Base-by-base conservation (phyloP, 1,140 invertebrate species). In the Planococcus citri region DNA sequence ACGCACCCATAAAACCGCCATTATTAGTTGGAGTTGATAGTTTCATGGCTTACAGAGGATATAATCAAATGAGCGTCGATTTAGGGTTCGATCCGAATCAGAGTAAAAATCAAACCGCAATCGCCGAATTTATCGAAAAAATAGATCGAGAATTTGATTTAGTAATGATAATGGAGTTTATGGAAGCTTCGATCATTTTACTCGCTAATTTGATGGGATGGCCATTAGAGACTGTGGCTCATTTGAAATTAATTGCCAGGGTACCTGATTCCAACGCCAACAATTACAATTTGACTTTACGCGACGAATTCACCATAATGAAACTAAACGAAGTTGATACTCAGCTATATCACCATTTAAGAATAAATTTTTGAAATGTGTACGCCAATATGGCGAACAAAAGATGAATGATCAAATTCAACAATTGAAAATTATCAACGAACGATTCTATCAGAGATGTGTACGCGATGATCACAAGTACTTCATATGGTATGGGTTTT, bases 111-210 rank as follows among this genome's bases (percentile, higher is more conserved):
- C 27, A 57, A 3, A 51, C 67, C n/a, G 61, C 68, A 58, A 71
- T 71, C 14, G 33, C 61, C 14, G 51, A 75, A 29, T 73, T 74
- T 12, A 76, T 79, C 38, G 60, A 70, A 27, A 72, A 75, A 29
- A 80, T 70, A n/a, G n/a, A n/a, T n/a, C n/a, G n/a, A n/a, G n/a
- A n/a, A n/a, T n/a, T n/a, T n/a, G n/a, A n/a, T n/a, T 73, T 84
- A 4, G 78, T 84, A 22, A 78, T 84, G 77, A 78, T 84, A 24
- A 75, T 79, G 1, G 82, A 84, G 72, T 76, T 78, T 72, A 80
- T 83, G 74, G 81, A 83, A 69, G 80, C 82, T 72, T 83, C 82
- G 1, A 72, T 84, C 17, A 76, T 84, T 51, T 74, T 84, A 9
- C 74, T 84, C 33, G 76, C 75, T 29, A n/a, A n/a, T n/a, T n/a